phyloP scores from a whole-genome alignment of 53 echinoderm and acorn worm species.

The Astropecten irregularis region DNA sequence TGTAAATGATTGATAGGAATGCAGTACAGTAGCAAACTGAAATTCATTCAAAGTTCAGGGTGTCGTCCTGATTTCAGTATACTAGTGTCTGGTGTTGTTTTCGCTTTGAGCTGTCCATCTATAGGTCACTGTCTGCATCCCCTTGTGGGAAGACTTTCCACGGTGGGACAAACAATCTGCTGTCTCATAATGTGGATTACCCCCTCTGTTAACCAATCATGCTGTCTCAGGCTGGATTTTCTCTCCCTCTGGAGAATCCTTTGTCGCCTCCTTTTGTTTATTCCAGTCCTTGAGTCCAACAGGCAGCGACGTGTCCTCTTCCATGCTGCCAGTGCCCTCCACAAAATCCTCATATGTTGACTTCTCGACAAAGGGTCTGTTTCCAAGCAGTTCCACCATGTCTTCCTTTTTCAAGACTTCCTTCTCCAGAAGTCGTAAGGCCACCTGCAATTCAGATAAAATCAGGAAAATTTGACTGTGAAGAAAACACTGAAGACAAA shows the following conservation, averaged over 20 bases:
- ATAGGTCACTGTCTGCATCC: no score
- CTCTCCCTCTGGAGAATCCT: slow-evolving; percentile 49
- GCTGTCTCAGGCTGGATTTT: slow-evolving; percentile 61
- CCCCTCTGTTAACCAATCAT: background rate
- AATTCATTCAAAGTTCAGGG: no score
- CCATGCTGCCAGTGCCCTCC: slow-evolving; percentile 96
- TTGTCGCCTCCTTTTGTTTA: slow-evolving; percentile 66
- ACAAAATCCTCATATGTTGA: slow-evolving; percentile 99
- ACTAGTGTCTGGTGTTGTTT: no score
- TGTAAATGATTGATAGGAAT: no score
- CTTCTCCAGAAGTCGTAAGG: slow-evolving; percentile 75
- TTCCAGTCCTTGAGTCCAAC: slow-evolving; percentile 96
- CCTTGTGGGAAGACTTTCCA: no score
- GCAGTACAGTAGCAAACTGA: no score
- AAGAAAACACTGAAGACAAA: no score
- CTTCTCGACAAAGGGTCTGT: slow-evolving; percentile 91
- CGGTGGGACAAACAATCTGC: background rate
- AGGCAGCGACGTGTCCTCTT: slow-evolving; percentile 92
- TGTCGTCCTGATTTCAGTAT: no score
- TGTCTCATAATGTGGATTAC: background rate
- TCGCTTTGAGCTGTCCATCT: no score
- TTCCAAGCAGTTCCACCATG: slow-evolving; percentile 95
- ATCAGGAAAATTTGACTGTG: no score
- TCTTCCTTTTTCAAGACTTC: slow-evolving; percentile 98
- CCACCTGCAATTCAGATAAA: slow-evolving; percentile 84